Base-by-base conservation (phyloP, 2,888 invertebrate genomes). In the Hartigia nigra region DNA sequence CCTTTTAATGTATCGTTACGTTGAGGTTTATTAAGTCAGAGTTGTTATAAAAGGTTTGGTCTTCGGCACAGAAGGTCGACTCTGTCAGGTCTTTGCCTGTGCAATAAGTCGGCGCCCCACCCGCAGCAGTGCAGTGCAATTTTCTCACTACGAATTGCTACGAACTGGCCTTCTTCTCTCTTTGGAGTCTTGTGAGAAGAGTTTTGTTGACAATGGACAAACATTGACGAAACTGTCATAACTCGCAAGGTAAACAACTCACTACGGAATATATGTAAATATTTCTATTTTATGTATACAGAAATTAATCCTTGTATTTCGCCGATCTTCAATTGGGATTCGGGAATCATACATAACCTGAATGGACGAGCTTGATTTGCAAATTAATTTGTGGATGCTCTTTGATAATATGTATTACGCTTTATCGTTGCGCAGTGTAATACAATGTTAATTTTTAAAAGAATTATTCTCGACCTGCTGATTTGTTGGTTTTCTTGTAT, bases 101-200 rank as follows among this genome's bases (percentile, higher is more conserved):
- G 80, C 81, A 74, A 86, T 83, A 83, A 83, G 79, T 86, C 86
- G 85, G 84, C 82, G 86, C 84, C 85, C 86, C 87, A 84, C 84
- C 84, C 83, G 85, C 76, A 69, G 32, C 31, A 34, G 69, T n/a
- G 39, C 70, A 37, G 74, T 74, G 74, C 77, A 39, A 70, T 77
- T 79, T 77, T 74, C 74, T 74, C 36, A 69, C 74, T 74, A 23
- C n/a, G 12, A 34, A 12, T 14, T 34, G n/a, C n/a, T n/a, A n/a
- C n/a, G n/a, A n/a, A n/a, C n/a, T n/a, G n/a, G n/a, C n/a, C 31
- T 12, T 31, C 55, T 37, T 11, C 34, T 74, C 36, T 70, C 75
- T 23, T 55, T 23, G 55, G 55, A 55, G 2, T 23, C 23, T 55
- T 55, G 55, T 23, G 23, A 55, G 23, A 23, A 55, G 55, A 74